phyloP scores from a whole-genome alignment of 1,140 invertebrate species.

The Sycobia sp. region DNA sequence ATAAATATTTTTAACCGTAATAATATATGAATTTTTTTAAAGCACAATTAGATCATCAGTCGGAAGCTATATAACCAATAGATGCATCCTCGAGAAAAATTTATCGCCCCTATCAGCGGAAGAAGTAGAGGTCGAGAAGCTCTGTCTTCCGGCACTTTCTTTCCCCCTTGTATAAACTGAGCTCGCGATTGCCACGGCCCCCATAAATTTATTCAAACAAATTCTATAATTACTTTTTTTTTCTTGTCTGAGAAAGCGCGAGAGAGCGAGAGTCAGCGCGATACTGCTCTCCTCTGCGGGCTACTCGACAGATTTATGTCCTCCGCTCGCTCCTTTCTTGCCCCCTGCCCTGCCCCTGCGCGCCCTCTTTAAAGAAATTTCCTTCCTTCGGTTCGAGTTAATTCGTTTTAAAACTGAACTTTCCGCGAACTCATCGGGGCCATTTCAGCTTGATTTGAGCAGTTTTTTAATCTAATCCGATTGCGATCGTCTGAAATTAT shows the following conservation, averaged over 20 bases:
- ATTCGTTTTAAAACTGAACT: conserved; percentile 5
- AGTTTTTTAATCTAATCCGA: too few species aligned
- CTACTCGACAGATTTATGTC: conserved; percentile 24
- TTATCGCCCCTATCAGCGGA: neutral
- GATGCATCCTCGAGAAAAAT: neutral
- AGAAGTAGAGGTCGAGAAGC: conserved; percentile 39
- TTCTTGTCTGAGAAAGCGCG: neutral
- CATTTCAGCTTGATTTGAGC: too few species aligned
- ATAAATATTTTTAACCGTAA: too few species aligned
- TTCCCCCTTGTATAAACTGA: conserved; percentile 43
- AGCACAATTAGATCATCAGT: too few species aligned
- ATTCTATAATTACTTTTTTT: conserved; percentile 60
- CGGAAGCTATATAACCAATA: too few species aligned
- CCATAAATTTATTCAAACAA: conserved; percentile 59
- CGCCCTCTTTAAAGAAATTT: conserved; percentile 9
- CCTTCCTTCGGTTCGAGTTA: neutral
- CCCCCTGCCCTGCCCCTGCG: neutral
- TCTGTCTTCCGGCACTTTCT: conserved; percentile 31
- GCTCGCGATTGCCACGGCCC: conserved; percentile 44
- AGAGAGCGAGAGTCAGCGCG: too few species aligned
- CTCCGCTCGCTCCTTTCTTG: neutral
- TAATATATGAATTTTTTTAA: too few species aligned
- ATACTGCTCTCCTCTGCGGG: conserved; percentile 4
- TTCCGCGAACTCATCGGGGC: too few species aligned
- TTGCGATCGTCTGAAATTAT: too few species aligned